phyloP scores from a whole-genome alignment of 2,113 vertebrate species.

The Scolopax mira region DNA sequence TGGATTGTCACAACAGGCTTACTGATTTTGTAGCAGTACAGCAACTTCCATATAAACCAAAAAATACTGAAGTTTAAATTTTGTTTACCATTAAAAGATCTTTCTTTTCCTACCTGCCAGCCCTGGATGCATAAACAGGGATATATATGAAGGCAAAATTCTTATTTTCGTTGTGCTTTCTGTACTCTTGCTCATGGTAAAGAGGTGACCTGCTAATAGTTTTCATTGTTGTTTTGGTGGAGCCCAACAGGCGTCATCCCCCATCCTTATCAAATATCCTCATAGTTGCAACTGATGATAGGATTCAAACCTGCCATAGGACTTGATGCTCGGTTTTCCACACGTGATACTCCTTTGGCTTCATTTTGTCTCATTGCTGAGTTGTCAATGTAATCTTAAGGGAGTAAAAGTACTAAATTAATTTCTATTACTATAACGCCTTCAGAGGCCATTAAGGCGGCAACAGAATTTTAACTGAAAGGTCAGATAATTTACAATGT shows the following conservation, averaged over 20 bases:
- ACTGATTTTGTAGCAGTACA: neutral
- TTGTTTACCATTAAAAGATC: neutral
- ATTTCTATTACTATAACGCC: neutral
- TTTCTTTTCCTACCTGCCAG: neutral
- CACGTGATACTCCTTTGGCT: neutral
- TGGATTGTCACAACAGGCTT: neutral
- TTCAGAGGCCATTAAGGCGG: neutral
- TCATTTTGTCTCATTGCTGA: neutral
- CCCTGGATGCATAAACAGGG: neutral
- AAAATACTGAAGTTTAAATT: neutral
- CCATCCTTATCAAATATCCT: neutral
- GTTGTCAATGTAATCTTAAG: neutral
- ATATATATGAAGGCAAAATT: neutral
- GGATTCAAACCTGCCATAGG: neutral
- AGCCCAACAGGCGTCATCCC: neutral
- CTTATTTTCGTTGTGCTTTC: neutral
- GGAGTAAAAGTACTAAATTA: neutral
- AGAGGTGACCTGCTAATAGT: neutral
- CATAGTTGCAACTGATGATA: fast-evolving
- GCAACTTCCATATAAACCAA: neutral
- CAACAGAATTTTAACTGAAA: neutral
- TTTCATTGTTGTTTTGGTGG: neutral
- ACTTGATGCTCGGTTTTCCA: neutral
- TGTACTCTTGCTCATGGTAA: neutral
- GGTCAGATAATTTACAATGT: constrained; percentile 18